A percentile compares a stretch with the other conserved stretches of the same genome.
Conservation (phyloP, 2,797 vertebrate genomes). For the Lagodon rhomboides region DNA sequence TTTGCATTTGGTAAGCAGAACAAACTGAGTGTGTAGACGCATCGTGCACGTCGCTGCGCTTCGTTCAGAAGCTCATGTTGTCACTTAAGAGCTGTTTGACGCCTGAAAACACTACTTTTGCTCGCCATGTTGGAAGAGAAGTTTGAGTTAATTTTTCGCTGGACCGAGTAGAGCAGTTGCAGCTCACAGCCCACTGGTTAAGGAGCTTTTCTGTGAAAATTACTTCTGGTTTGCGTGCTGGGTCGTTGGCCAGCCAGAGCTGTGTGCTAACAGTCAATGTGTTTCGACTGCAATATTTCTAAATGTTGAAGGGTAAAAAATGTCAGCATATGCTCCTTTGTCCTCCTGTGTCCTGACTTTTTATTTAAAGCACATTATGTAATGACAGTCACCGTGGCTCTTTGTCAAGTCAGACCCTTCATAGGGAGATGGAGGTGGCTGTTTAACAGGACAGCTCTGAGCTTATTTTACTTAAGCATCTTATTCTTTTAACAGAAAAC, state of each 20-base stretch:
- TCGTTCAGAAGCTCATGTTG: not conserved
- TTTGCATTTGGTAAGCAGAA: slow-evolving; percentile 80
- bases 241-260: not conserved
- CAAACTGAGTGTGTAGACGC: not conserved
- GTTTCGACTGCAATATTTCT: not conserved
- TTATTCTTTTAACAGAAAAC: not conserved
- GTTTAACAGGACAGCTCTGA: not conserved
- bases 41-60: not conserved
- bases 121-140: slow-evolving; percentile 33
- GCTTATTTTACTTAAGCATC: not conserved
- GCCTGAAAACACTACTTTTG: not conserved
- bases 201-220: not conserved
- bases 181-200: not conserved
- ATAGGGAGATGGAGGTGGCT: not conserved
- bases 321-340: not conserved
- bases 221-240: not conserved
- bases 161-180: slow-evolving; percentile 1
- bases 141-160: slow-evolving; percentile 35
- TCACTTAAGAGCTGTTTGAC: not conserved
- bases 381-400: slow-evolving; percentile 27
- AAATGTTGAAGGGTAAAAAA: not conserved
- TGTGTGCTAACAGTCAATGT: not conserved
- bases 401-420: not conserved
- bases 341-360: slow-evolving; percentile 6
- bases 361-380: slow-evolving; percentile 24